phyloP scores from a whole-genome alignment of 2,888 invertebrate species.

The Agonopterix subpropinquella region DNA sequence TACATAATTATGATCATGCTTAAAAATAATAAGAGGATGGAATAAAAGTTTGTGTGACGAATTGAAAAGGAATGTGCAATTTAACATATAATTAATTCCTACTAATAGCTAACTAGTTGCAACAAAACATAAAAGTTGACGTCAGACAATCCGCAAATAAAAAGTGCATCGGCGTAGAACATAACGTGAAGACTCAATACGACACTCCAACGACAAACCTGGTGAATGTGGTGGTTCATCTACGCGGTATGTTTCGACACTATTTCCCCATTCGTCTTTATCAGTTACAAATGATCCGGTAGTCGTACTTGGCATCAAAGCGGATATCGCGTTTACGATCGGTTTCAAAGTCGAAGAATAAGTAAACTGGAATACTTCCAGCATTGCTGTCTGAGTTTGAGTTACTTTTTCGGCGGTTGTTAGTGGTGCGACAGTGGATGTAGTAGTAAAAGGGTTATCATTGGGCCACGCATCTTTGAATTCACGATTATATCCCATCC shows the following conservation, averaged over 20 bases:
- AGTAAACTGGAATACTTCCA: constrained; percentile 71
- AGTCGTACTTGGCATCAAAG: constrained; percentile 44
- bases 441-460: constrained; percentile 69
- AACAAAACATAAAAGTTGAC: constrained; percentile 23
- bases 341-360: constrained; percentile 67
- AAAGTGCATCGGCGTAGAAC: constrained; percentile 55
- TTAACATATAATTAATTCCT: neutral
- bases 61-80: neutral
- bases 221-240: constrained; percentile 71
- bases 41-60: too few relatives aligned
- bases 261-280: constrained; percentile 69
- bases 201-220: constrained; percentile 73
- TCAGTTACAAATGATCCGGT: constrained; percentile 49
- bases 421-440: constrained; percentile 58
- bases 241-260: constrained; percentile 67
- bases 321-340: constrained; percentile 56
- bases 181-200: constrained; percentile 48
- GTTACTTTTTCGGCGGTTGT: constrained; percentile 66
- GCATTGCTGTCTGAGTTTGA: constrained; percentile 67
- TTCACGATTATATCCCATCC: constrained; percentile 54
- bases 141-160: constrained; percentile 48
- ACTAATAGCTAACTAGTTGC: neutral
- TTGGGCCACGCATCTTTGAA: constrained; percentile 66
- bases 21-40: too few relatives aligned
- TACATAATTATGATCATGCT: too few relatives aligned